Conservation (phyloP, 2,888 invertebrate species). For the Chrysina gloriosa region DNA sequence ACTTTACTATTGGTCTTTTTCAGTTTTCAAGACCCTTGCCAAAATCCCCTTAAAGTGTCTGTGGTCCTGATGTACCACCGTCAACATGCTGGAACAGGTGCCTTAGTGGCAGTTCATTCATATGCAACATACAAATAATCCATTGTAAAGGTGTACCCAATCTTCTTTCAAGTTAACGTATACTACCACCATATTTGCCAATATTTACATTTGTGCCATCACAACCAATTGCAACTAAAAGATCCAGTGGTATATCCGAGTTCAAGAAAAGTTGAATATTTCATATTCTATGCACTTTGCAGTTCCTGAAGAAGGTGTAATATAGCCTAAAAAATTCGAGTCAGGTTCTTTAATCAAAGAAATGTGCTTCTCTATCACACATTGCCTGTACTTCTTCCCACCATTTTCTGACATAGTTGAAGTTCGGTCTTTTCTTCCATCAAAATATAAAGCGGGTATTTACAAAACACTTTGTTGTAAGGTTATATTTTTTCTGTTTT, state of each 20-base stretch:
- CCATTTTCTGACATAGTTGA: neutral
- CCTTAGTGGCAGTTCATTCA: neutral
- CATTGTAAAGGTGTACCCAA: neutral
- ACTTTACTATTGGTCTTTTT: neutral
- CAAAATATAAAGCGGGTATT: no score
- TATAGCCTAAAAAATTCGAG: conserved; percentile 1
- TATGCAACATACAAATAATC: neutral
- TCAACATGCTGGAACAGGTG: no score
- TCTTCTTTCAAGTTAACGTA: conserved; percentile 2
- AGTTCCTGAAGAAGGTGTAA: neutral
- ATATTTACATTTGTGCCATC: conserved; percentile 19
- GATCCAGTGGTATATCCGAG: neutral
- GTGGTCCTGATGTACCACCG: neutral
- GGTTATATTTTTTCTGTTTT: no score
- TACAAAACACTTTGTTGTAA: no score
- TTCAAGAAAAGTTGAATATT: neutral
- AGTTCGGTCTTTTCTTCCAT: no score
- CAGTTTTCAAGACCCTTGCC: neutral
- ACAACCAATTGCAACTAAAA: conserved; percentile 22
- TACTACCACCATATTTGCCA: conserved; percentile 22
- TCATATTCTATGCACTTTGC: conserved; percentile 2
- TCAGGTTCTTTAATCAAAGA: conserved; percentile 9
- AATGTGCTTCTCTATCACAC: neutral
- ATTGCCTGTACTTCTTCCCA: neutral
- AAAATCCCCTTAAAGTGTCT: neutral